Percentiles rank a stretch among this genome's conserved stretches.
Evolutionary conservation across 2,113 vertebrate genomes (phyloP).

Genomic region (Pomatostomus ruficeps): DNA sequence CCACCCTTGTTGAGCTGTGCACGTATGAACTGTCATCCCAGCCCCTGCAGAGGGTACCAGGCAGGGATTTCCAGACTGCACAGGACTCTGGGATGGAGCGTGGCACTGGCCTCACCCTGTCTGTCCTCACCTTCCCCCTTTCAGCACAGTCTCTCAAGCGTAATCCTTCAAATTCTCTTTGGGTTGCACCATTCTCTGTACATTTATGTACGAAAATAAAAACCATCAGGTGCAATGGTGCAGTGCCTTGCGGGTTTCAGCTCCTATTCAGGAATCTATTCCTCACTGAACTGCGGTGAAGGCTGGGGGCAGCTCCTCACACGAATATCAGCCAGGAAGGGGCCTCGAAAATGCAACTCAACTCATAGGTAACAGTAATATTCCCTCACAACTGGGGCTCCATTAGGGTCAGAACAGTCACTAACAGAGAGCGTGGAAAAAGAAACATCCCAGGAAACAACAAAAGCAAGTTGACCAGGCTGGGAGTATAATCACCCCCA

Average conservation of each 20-base stretch:
- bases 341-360: neutral
- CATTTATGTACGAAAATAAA: neutral
- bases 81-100: neutral
- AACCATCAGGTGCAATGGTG: neutral
- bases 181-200: neutral
- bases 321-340: neutral
- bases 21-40: accelerated
- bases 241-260: neutral
- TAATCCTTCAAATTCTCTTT: neutral
- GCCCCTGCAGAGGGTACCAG: neutral
- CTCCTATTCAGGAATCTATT: neutral
- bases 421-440: neutral
- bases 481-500: neutral
- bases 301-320: neutral
- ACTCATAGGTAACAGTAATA: accelerated
- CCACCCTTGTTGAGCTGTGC: neutral
- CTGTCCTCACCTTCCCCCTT: neutral
- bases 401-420: neutral
- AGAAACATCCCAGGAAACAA: neutral
- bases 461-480: neutral
- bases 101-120: neutral
- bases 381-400: neutral
- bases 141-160: neutral
- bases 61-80: neutral
- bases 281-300: neutral